These are phyloP conservation scores for Ectemnius continuus DNA, from an alignment of 2,888 invertebrate species.

Conservation along the genomic window DNA sequence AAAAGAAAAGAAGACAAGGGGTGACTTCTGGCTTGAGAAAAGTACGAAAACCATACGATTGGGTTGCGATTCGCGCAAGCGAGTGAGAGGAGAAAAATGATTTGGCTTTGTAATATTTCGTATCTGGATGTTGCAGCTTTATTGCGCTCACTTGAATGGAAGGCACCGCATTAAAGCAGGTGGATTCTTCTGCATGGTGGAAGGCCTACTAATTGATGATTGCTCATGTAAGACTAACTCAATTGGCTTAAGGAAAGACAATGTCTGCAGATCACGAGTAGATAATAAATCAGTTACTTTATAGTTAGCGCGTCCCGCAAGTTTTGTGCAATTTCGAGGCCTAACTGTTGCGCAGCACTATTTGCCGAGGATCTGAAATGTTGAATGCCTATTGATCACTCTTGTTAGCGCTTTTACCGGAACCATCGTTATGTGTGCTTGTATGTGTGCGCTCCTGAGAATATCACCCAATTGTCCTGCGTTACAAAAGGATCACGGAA, in stretches of 20 bases:
- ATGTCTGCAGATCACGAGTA: background rate
- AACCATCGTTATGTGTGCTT: conserved; percentile 26
- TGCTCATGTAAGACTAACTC: background rate
- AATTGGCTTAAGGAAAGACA: background rate
- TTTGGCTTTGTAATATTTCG: conserved; percentile 3
- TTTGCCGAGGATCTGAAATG: conserved; percentile 4
- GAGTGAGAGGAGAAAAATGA: conserved; percentile 7
- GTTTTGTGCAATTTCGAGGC: conserved; percentile 19
- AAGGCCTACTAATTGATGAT: background rate
- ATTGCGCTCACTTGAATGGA: background rate
- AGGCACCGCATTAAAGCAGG: background rate
- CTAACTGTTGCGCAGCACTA: conserved; percentile 31
- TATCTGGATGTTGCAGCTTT: background rate
- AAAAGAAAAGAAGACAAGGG: background rate
- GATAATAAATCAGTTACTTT: conserved; percentile 31
- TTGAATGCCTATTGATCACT: conserved; percentile 7
- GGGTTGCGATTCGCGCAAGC: conserved; percentile 18
- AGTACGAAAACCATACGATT: background rate
- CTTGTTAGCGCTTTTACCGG: conserved; percentile 24
- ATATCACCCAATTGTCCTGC: conserved; percentile 17
- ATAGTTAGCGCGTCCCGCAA: conserved; percentile 25
- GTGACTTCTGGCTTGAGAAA: conserved; percentile 11
- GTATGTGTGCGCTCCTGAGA: conserved; percentile 35
- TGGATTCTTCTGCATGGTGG: background rate
- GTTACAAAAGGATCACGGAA: background rate